These are phyloP conservation scores for Aplocera efformata DNA, from an alignment of 2,888 invertebrate species.

Conservation along the genomic window DNA sequence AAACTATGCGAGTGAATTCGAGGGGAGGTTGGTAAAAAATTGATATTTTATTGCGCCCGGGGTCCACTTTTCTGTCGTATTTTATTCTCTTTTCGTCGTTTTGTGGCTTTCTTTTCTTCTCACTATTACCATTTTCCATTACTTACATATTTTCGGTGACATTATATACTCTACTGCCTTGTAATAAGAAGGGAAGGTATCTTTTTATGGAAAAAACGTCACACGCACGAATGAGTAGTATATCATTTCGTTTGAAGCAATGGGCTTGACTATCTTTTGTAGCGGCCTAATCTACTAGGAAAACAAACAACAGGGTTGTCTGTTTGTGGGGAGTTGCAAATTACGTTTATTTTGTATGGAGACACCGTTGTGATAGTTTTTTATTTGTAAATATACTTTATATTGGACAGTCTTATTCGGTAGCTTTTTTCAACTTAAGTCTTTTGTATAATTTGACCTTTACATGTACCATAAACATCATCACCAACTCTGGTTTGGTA, in stretches of 20 bases:
- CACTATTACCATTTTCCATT: conserved; percentile 23
- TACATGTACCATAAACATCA: no score
- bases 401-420: no score
- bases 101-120: conserved; percentile 43
- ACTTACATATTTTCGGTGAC: conserved; percentile 1
- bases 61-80: conserved; percentile 72
- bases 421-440: no score
- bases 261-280: conserved; percentile 59
- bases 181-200: conserved; percentile 23
- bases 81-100: conserved; percentile 65
- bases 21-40: conserved; percentile 61
- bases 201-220: conserved; percentile 38
- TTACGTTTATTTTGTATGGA: conserved; percentile 37
- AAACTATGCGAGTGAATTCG: conserved; percentile 51
- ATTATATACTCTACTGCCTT: conserved; percentile 31
- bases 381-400: no score
- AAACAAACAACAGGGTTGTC: conserved; percentile 58
- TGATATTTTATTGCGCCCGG: conserved; percentile 76
- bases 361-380: no score
- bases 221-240: conserved; percentile 71
- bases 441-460: no score
- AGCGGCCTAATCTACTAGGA: conserved; percentile 69
- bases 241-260: conserved; percentile 76
- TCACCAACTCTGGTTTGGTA: no score
- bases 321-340: conserved; percentile 37